These are phyloP conservation scores for Python bivittatus DNA, from an alignment of 2,113 vertebrate species.

Conservation along the genomic window DNA sequence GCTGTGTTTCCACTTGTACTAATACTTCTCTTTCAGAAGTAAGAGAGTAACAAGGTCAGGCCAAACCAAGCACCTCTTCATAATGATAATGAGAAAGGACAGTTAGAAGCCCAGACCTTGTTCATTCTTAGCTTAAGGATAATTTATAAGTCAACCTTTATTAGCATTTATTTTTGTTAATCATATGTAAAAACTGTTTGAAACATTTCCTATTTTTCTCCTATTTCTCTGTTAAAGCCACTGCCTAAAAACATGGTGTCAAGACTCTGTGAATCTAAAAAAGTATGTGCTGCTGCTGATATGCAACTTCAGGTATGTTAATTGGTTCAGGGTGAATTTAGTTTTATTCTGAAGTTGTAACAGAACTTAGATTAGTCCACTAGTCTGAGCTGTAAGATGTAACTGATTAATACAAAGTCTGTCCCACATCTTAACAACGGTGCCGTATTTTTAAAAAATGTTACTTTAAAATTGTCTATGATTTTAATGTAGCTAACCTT, in stretches of 20 bases:
- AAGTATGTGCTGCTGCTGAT: conserved; percentile 92
- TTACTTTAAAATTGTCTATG: not conserved
- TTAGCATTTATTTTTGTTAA: not conserved
- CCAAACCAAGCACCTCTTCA: not conserved
- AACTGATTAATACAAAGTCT: not conserved
- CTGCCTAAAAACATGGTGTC: conserved; percentile 91
- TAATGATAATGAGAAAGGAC: not conserved
- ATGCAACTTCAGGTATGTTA: conserved; percentile 91
- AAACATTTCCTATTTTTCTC: not conserved
- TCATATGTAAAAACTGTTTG: not conserved
- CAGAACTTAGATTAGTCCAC: not conserved
- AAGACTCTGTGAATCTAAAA: conserved; percentile 95
- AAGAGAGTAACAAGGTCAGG: not conserved
- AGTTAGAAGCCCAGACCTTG: not conserved
- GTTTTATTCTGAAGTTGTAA: not conserved
- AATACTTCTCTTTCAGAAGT: not conserved
- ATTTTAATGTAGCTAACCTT: not conserved
- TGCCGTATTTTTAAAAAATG: not conserved
- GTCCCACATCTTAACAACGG: not conserved
- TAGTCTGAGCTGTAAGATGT: not conserved
- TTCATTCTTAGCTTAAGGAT: not conserved
- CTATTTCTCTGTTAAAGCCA: conserved; percentile 71
- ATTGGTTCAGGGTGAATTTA: conserved; percentile 21
- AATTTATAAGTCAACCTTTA: not conserved
- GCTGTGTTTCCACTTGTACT: not conserved